Conservation (phyloP, 1,140 invertebrate genomes). For the Euwallacea similis region DNA sequence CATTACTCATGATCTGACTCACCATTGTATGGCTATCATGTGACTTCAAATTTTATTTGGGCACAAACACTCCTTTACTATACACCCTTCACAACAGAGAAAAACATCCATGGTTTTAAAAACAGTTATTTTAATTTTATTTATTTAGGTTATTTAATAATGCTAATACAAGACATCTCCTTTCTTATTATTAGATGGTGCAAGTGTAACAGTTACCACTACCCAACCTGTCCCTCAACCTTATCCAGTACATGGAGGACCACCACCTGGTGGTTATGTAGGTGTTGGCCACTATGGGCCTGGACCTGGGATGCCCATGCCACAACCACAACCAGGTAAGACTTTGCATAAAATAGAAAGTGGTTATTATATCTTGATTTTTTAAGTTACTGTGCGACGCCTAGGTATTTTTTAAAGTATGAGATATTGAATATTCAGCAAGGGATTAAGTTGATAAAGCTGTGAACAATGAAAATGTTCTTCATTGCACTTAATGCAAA, state of each 20-base stretch:
- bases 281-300: conserved; percentile 1
- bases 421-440: not conserved
- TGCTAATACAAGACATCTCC: too few species aligned
- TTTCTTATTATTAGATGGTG: not conserved
- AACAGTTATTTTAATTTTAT: too few species aligned
- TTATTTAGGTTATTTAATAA: too few species aligned
- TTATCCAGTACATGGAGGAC: conserved; percentile 33
- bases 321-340: conserved; percentile 30
- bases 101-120: too few species aligned
- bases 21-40: too few species aligned
- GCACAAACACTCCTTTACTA: too few species aligned
- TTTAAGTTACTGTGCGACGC: not conserved
- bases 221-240: conserved; percentile 30
- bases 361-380: not conserved
- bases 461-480: too few species aligned
- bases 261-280: conserved; percentile 9
- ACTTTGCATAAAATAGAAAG: not conserved
- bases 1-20: too few species aligned
- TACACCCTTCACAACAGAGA: too few species aligned
- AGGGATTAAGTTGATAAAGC: not conserved
- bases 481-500: too few species aligned
- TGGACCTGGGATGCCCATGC: conserved; percentile 18
- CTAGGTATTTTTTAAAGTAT: not conserved
- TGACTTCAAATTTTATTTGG: too few species aligned
- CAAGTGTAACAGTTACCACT: conserved; percentile 30